Base-by-base conservation (phyloP, 2,888 invertebrate genomes). In the Atrina japonica region DNA sequence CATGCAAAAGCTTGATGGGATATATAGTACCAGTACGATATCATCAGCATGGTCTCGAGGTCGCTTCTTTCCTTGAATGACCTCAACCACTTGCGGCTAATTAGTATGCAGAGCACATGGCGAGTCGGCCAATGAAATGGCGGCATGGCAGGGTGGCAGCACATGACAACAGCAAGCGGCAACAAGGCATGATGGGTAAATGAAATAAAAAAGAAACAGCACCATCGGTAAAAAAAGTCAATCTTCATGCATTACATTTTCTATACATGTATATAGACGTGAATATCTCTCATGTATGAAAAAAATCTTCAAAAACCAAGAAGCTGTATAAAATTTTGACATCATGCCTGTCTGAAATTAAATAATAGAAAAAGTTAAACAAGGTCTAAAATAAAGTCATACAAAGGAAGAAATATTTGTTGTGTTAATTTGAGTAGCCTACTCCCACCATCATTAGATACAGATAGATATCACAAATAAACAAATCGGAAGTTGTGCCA, bases 21-120 rank as follows among this genome's bases (percentile, higher is more conserved):
- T 64, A 64, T 71, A 61, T 80, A 94, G 95, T 97, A 97, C 97
- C 97, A 97, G 96, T 95, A 97, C 94, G 93, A 95, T 93, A 93
- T 95, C 95, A 93, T 95, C 95, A 93, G 94, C 94, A 91, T 93
- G 92, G 92, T 94, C 94, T 91, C 94, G 95, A 94, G 96, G 95
- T 93, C 97, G 96, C 94, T 97, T 97, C 95, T 96, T 96, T 94
- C 96, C 96, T 93, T 95, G 93, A 94, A 96, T 80, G 84, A 88
- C 89, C 89, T 89, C 90, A 86, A 90, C 89, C 86, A 89, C 87
- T 88, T 87, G 90, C 86, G 88, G 88, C 89, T 90, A 89, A 88
- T 89, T 88, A 88, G 88, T 89, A 87, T 86, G 88, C 89, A 71
- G 86, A 87, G 88, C 88, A 87, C 88, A 83, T 80, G 87, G 77